Evolutionary conservation across 2,888 invertebrate genomes (phyloP).

Genomic region (Scrobipalpa atriplicella): DNA sequence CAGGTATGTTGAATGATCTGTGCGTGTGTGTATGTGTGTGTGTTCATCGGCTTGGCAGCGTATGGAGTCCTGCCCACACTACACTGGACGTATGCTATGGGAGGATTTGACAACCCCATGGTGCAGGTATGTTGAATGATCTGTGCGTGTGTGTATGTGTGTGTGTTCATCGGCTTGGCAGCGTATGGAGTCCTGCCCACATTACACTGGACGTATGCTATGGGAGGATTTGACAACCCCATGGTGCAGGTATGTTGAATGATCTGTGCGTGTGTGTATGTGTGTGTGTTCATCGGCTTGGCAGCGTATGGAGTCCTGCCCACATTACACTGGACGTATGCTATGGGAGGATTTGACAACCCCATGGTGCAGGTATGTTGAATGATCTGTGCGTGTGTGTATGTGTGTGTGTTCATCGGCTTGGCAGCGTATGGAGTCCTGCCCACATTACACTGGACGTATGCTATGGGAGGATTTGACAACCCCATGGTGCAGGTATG

Average conservation of each 20-base stretch:
- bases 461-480: constrained; percentile 93
- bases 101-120: constrained; percentile 92
- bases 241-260: constrained; percentile 87
- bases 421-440: constrained; percentile 96
- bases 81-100: constrained; percentile 96
- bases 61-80: constrained; percentile 95
- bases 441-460: constrained; percentile 95
- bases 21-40: too few species aligned
- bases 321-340: constrained; percentile 94
- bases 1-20: constrained; percentile 78
- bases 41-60: constrained; percentile 93
- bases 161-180: constrained; percentile 93
- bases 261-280: too few species aligned
- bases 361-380: constrained; percentile 89
- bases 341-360: constrained; percentile 94
- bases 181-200: constrained; percentile 95
- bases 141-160: too few species aligned
- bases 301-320: constrained; percentile 95
- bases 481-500: constrained; percentile 91
- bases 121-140: constrained; percentile 84
- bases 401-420: constrained; percentile 90
- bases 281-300: constrained; percentile 92
- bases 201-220: constrained; percentile 93
- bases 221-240: constrained; percentile 94
- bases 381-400: too few species aligned